These are phyloP conservation scores for Orussus abietinus DNA, from an alignment of 1,140 invertebrate genomes.

Conservation along the genomic window DNA sequence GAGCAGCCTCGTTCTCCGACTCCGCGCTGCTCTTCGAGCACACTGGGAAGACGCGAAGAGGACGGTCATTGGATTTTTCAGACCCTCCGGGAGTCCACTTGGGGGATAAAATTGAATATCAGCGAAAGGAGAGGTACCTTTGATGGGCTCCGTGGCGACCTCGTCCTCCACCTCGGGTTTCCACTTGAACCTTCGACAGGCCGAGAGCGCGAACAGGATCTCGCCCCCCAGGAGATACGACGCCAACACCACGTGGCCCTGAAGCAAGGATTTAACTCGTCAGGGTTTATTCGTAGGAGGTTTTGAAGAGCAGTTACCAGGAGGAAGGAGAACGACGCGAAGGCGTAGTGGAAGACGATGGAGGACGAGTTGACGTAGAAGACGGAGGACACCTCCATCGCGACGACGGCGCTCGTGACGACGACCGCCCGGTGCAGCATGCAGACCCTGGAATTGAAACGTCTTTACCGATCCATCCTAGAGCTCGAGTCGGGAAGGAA, in stretches of 20 bases:
- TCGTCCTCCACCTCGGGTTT: slow-evolving; percentile 31
- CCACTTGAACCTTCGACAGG: slow-evolving; percentile 40
- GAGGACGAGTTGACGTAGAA: slow-evolving; percentile 60
- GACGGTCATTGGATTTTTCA: too few species aligned
- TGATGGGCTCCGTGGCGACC: slow-evolving; percentile 38
- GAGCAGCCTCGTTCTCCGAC: slow-evolving; percentile 35
- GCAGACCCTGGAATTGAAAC: slow-evolving; percentile 48
- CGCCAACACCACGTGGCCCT: slow-evolving; percentile 44
- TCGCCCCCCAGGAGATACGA: slow-evolving; percentile 43
- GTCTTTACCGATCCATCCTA: neutral
- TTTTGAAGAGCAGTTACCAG: slow-evolving; percentile 54
- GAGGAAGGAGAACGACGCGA: slow-evolving; percentile 56
- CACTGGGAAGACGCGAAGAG: slow-evolving; percentile 21
- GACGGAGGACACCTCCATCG: slow-evolving; percentile 58
- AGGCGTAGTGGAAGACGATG: slow-evolving; percentile 57
- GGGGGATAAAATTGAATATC: neutral
- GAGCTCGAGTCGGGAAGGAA: neutral
- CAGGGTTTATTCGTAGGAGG: too few species aligned
- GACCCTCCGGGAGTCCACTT: too few species aligned
- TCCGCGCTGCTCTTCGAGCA: slow-evolving; percentile 35
- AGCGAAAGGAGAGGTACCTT: slow-evolving; percentile 30
- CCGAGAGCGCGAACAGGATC: slow-evolving; percentile 28
- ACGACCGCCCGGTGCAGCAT: slow-evolving; percentile 59
- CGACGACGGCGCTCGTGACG: slow-evolving; percentile 56
- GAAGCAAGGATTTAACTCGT: too few species aligned